Percentiles rank a stretch among this genome's conserved stretches.
Conservation (phyloP, 2,797 vertebrate genomes). For the Chaetophractus vellerosus region DNA sequence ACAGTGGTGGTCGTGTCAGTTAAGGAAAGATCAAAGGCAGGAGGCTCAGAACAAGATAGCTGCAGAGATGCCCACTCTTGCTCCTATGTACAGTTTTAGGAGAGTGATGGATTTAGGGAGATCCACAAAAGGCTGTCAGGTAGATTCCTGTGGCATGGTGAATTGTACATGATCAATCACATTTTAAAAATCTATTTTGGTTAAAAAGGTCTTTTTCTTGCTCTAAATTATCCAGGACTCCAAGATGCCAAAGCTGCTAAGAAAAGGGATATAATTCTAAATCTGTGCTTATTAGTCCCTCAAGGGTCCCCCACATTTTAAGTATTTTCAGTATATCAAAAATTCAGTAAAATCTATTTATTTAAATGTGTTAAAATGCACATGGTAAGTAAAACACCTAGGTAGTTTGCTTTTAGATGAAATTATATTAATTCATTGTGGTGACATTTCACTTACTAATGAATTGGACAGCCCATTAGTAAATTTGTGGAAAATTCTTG, state of each 20-base stretch:
- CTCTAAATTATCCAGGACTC: neutral
- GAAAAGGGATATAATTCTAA: neutral
- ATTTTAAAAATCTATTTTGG: neutral
- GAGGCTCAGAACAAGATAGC: neutral
- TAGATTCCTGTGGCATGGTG: too few species aligned
- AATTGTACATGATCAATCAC: neutral
- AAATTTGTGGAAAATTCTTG: neutral
- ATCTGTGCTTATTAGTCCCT: neutral
- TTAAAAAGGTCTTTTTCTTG: neutral
- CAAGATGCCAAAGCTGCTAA: neutral
- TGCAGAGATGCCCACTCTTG: too few species aligned
- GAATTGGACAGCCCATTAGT: neutral
- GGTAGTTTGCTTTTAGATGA: neutral
- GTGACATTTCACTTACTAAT: neutral
- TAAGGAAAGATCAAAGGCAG: neutral
- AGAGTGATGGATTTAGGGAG: too few species aligned
- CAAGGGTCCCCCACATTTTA: neutral
- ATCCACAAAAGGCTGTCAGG: too few species aligned
- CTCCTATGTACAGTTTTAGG: rapidly evolving
- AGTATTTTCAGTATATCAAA: neutral
- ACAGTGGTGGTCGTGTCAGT: neutral
- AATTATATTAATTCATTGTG: neutral
- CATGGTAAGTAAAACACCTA: neutral
- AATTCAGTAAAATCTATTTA: neutral
- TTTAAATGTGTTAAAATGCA: neutral